Percentiles rank a stretch among this genome's conserved stretches.
phyloP scores from a whole-genome alignment of 2,888 invertebrate species.

The Sinotaia quadrata region DNA sequence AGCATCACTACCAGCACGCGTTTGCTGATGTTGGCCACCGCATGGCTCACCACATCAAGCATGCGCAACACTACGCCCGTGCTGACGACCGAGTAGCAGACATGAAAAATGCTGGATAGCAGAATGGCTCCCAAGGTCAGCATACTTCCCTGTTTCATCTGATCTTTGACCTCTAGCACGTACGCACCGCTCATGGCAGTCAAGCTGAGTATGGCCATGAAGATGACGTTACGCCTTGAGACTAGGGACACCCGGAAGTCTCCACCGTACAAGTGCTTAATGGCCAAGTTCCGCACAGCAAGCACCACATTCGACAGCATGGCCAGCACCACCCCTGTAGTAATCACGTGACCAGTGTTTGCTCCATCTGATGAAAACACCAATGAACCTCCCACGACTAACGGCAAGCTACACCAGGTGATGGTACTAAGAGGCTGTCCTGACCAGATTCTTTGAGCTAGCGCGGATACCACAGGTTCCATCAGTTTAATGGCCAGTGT shows the following conservation, averaged over 20 bases:
- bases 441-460: constrained; percentile 38
- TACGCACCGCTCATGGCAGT: neutral
- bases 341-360: constrained; percentile 10
- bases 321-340: constrained; percentile 39
- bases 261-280: constrained; percentile 34
- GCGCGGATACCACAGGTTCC: constrained; percentile 47
- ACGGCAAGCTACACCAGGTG: constrained; percentile 38
- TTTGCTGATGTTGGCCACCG: constrained; percentile 45
- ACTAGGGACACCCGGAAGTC: no score
- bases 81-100: constrained; percentile 45
- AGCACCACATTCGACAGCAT: constrained; percentile 44
- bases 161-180: neutral
- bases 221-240: no score
- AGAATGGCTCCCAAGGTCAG: constrained; percentile 7
- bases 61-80: constrained; percentile 37
- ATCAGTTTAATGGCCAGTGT: constrained; percentile 48
- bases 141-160: neutral
- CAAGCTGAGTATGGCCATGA: no score
- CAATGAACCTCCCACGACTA: constrained; percentile 41
- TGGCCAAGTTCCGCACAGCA: constrained; percentile 39
- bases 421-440: no score
- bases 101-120: constrained; percentile 41
- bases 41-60: constrained; percentile 46
- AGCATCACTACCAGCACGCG: constrained; percentile 43
- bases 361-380: constrained; percentile 38